phyloP scores from a whole-genome alignment of 2,797 vertebrate genomes.

The Hafferia zeledoni region DNA sequence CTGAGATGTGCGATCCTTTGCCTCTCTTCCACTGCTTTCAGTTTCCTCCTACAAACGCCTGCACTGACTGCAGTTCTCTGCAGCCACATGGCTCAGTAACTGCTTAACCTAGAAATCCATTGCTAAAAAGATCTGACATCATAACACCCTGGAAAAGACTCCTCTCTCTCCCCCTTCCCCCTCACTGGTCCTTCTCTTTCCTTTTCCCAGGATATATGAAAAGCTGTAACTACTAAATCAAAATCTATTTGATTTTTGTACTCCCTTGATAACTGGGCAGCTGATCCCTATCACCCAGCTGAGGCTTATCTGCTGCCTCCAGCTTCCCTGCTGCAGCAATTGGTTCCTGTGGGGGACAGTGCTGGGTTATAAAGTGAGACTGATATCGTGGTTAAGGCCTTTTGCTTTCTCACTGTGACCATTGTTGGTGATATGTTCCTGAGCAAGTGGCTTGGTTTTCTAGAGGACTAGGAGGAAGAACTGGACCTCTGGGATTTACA shows the following conservation, averaged over 20 bases:
- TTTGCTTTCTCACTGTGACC: slow-evolving; percentile 4
- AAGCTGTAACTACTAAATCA: slow-evolving; percentile 63
- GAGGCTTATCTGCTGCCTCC: slow-evolving; percentile 70
- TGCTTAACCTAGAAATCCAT: slow-evolving; percentile 52
- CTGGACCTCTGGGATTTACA: background rate
- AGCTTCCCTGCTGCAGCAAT: slow-evolving; percentile 49
- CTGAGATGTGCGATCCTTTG: background rate
- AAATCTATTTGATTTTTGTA: slow-evolving; percentile 71
- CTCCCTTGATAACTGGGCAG: slow-evolving; percentile 66
- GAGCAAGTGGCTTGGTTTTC: background rate
- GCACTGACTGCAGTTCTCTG: background rate
- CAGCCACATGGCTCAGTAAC: background rate
- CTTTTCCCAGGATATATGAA: slow-evolving; percentile 58
- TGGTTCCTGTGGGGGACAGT: background rate
- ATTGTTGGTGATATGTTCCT: background rate
- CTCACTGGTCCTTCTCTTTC: slow-evolving; percentile 19
- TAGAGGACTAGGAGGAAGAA: background rate
- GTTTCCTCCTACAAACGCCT: slow-evolving; percentile 28
- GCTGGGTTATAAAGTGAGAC: slow-evolving; percentile 42
- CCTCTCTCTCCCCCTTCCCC: background rate
- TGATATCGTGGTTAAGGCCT: background rate
- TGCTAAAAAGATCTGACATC: slow-evolving; percentile 46
- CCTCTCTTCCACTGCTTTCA: background rate
- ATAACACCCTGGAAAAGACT: slow-evolving; percentile 31
- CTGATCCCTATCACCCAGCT: slow-evolving; percentile 65